Base-by-base conservation (phyloP, 2,888 invertebrate species). In the Ecdyonurus torrentis region DNA sequence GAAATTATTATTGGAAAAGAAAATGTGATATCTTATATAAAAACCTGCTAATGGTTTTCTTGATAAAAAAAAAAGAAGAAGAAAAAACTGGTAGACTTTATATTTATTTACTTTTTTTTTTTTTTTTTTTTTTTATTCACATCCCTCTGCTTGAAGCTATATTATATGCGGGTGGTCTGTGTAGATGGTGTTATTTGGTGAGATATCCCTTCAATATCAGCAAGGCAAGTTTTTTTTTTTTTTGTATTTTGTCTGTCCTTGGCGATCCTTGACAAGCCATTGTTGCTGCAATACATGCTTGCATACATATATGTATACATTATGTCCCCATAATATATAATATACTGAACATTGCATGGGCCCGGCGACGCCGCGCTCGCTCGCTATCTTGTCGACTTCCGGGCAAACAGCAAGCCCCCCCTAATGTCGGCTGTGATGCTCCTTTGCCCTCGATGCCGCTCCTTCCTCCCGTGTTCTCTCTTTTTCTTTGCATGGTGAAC, bases 381-480 rank as follows among this genome's bases (percentile, higher is more conserved):
- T n/a, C 22, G n/a, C n/a, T 55, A n/a, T 55, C 55, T 55, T n/a
- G 55, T 55, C 55, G 22, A 55, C 55, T 55, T 55, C 55, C 55
- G 55, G 55, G 55, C 55, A 55, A 55, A 55, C 55, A 55, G 19
- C 22, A 22, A 55, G 37, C 37, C 37, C 37, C 37, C 15, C n/a
- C n/a, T n/a, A n/a, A n/a, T 37, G 37, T 37, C 37, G 37, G 37
- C 37, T 37, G 37, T 5, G 15, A 15, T 15, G 37, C 37, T 37
- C 7, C 37, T 37, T n/a, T n/a, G n/a, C n/a, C 37, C 37, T 37
- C 37, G 37, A 10, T 5, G 37, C 37, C 37, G 37, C 37, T 37
- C 37, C 37, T 37, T 15, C 5, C 37, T 37, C 7, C 37, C 15
- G 37, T 15, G 7, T 37, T 5, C 37, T 37, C 7, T 15, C 37